phyloP scores from a whole-genome alignment of 2,888 invertebrate genomes.

The Mythimna vitellina region DNA sequence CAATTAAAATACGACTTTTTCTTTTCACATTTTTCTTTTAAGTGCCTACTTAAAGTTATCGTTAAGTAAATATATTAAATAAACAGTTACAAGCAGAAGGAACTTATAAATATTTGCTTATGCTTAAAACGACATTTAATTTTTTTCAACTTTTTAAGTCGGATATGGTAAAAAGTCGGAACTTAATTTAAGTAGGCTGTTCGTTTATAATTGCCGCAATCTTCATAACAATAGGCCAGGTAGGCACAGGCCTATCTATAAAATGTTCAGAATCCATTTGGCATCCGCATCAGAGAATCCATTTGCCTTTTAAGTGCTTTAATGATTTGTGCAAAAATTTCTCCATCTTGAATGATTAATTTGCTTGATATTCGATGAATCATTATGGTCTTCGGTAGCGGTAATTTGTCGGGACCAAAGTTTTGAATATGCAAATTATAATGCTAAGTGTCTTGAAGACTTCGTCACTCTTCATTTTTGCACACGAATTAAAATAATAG shows the following conservation, averaged over 20 bases:
- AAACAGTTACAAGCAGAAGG: conserved; percentile 1
- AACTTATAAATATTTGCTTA: conserved; percentile 14
- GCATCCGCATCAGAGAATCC: conserved; percentile 77
- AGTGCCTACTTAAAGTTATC: conserved; percentile 33
- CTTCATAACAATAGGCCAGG: conserved; percentile 57
- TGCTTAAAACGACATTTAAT: background rate
- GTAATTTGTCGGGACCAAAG: conserved; percentile 60
- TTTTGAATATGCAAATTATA: conserved; percentile 54
- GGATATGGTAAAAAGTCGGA: background rate
- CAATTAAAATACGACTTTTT: conserved; percentile 45
- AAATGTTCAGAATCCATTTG: conserved; percentile 80
- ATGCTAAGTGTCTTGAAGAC: conserved; percentile 21
- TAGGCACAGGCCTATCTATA: conserved; percentile 54
- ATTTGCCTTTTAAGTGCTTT: conserved; percentile 84
- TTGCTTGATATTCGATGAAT: conserved; percentile 72
- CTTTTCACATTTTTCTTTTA: conserved; percentile 43
- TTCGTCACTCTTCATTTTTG: conserved; percentile 3
- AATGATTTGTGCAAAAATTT: conserved; percentile 82
- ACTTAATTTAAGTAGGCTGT: conserved; percentile 1
- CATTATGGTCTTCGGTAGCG: conserved; percentile 70
- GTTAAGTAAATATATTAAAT: conserved; percentile 24
- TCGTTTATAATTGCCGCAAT: conserved; percentile 55
- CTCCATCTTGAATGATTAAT: conserved; percentile 76
- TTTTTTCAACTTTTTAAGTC: background rate
- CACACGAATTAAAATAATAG: background rate